These are phyloP conservation scores for Brachionus rubens DNA, from an alignment of 1,140 invertebrate species.

Conservation along the genomic window DNA sequence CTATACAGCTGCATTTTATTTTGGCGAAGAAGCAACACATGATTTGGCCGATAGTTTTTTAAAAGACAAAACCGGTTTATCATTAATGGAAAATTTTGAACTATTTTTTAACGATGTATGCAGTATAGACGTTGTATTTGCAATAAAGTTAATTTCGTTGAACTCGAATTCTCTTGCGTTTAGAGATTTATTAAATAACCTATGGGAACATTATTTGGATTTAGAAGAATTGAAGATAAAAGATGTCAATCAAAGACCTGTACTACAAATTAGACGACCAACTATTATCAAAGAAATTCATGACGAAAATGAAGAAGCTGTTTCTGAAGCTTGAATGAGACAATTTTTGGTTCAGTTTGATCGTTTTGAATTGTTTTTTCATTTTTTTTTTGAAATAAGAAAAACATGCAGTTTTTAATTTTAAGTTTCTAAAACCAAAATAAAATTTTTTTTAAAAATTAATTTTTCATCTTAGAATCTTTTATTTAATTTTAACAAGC, in stretches of 20 bases:
- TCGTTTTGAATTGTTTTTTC: neutral
- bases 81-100: conserved; percentile 43
- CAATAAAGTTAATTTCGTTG: conserved; percentile 14
- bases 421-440: neutral
- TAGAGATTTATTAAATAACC: conserved; percentile 44
- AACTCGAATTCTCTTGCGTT: conserved; percentile 31
- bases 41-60: conserved; percentile 29
- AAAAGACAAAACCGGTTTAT: neutral
- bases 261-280: neutral
- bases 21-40: conserved; percentile 18
- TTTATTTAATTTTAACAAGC: neutral
- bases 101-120: conserved; percentile 39
- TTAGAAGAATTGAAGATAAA: conserved; percentile 29
- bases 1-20: conserved; percentile 17
- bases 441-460: too few relatives aligned
- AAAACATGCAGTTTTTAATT: neutral
- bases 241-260: neutral
- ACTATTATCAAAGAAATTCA: too few relatives aligned
- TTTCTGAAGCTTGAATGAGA: neutral
- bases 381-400: neutral
- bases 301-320: neutral
- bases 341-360: too few relatives aligned
- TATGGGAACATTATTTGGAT: conserved; percentile 41
- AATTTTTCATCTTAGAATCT: neutral
- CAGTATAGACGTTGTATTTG: conserved; percentile 26